Conservation (phyloP, 2,113 vertebrate species). For the Stictonetta naevosa region DNA sequence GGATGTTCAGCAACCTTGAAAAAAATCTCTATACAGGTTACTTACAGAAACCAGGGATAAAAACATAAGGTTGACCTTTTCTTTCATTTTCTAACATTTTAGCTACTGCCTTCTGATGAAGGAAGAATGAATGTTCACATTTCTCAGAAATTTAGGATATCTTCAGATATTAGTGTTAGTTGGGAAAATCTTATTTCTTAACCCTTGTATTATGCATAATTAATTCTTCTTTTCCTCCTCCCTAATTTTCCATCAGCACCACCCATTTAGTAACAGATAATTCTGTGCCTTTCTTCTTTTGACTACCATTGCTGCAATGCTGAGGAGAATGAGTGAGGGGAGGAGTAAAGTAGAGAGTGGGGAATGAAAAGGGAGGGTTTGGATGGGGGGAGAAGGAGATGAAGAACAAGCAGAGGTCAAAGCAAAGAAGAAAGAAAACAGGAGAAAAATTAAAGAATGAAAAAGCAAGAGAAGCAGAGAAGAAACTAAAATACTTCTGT, state of each 20-base stretch:
- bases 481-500: not conserved
- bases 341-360: constrained; percentile 42
- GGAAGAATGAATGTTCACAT: not conserved
- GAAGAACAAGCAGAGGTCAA: constrained; percentile 73
- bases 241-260: constrained; percentile 69
- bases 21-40: not conserved
- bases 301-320: constrained; percentile 57
- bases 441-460: not conserved
- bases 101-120: not conserved
- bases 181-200: constrained; percentile 60
- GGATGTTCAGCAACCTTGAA: constrained; percentile 6
- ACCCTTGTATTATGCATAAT: constrained; percentile 67
- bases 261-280: constrained; percentile 70
- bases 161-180: constrained; percentile 34
- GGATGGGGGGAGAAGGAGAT: constrained; percentile 23
- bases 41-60: constrained; percentile 30
- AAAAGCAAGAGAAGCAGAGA: not conserved
- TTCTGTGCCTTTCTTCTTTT: constrained; percentile 71
- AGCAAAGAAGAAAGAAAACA: constrained; percentile 23
- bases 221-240: constrained; percentile 70
- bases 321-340: constrained; percentile 71
- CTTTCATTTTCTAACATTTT: not conserved
- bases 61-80: not conserved
- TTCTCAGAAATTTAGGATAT: constrained; percentile 45
- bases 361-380: constrained; percentile 59